A percentile compares a stretch with the other conserved stretches of the same genome.
These are phyloP conservation scores for Caranx melampygus DNA, from an alignment of 2,113 vertebrate genomes.

Conservation along the genomic window DNA sequence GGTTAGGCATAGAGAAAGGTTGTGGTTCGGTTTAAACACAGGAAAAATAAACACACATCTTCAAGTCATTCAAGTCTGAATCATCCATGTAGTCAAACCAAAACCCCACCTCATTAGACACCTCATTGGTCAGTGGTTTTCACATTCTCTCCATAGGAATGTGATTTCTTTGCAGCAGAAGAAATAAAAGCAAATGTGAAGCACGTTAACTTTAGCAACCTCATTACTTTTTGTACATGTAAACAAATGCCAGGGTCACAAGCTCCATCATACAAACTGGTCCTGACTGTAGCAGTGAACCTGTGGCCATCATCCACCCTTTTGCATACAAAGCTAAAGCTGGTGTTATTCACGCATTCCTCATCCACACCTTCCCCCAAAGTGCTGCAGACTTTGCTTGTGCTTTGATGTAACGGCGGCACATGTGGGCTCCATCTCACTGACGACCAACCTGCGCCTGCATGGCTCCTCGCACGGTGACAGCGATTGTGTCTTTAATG, in stretches of 20 bases:
- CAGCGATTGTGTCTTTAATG: slow-evolving; percentile 71
- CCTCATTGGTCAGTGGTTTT: too few relatives aligned
- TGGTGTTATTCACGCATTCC: neutral
- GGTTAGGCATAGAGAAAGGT: neutral
- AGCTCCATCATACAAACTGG: too few relatives aligned
- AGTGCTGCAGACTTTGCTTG: neutral
- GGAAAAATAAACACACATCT: neutral
- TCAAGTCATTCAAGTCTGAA: neutral
- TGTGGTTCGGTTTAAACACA: neutral
- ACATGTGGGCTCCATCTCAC: slow-evolving; percentile 18
- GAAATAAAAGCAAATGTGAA: neutral
- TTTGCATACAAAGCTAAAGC: too few relatives aligned
- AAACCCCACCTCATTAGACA: too few relatives aligned
- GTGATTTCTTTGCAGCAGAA: neutral
- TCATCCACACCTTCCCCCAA: neutral
- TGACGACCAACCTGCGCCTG: slow-evolving; percentile 15
- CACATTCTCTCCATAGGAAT: neutral
- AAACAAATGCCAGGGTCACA: too few relatives aligned
- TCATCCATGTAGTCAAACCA: neutral
- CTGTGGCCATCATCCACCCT: too few relatives aligned
- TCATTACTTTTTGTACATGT: too few relatives aligned
- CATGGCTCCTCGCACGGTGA: slow-evolving; percentile 44
- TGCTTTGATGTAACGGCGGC: slow-evolving; percentile 10
- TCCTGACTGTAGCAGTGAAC: too few relatives aligned
- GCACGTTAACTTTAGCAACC: too few relatives aligned